Evolutionary conservation across 2,797 vertebrate species (phyloP).

Genomic region (Harpagifer antarcticus): DNA sequence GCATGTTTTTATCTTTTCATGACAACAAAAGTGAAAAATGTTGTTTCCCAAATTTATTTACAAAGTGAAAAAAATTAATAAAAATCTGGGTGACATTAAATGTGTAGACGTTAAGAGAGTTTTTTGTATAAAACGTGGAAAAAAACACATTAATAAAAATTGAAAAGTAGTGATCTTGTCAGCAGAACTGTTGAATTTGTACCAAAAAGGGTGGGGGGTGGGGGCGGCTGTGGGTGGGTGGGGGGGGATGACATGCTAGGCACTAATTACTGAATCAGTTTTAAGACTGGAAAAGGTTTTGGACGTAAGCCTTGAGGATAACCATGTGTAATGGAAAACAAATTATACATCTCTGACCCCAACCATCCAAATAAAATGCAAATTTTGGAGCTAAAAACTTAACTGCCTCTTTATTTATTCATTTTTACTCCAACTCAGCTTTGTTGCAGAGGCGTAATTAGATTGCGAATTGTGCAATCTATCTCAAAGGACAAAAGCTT

Average conservation of each 20-base stretch:
- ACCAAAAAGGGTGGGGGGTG: slow-evolving; percentile 88
- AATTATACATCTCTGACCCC: slow-evolving; percentile 97
- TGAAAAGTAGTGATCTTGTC: slow-evolving; percentile 87
- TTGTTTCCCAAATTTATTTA: slow-evolving; percentile 96
- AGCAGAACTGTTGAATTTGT: slow-evolving; percentile 99
- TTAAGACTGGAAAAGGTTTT: slow-evolving; percentile 93
- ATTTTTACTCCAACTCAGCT: slow-evolving; percentile 47
- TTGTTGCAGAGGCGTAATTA: slow-evolving; percentile 68
- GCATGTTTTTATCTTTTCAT: slow-evolving; percentile 99
- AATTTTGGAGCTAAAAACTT: slow-evolving; percentile 97
- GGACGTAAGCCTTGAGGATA: slow-evolving; percentile 93
- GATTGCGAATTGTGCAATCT: slow-evolving; percentile 36
- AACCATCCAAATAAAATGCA: slow-evolving; percentile 99
- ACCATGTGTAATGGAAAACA: slow-evolving; percentile 96
- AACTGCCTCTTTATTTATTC: slow-evolving; percentile 84
- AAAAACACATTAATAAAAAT: slow-evolving; percentile 59
- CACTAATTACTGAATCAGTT: slow-evolving; percentile 89
- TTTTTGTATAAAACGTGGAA: slow-evolving; percentile 80
- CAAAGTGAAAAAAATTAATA: slow-evolving; percentile 87
- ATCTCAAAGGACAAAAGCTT: slow-evolving; percentile 58
- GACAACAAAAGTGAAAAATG: slow-evolving; percentile 90
- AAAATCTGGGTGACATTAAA: slow-evolving; percentile 93
- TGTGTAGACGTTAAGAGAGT: slow-evolving; percentile 82
- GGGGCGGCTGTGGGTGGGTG: background rate
- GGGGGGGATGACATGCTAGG: slow-evolving; percentile 78